Conservation (phyloP, 1,140 invertebrate species). For the Drosophila burlai region DNA sequence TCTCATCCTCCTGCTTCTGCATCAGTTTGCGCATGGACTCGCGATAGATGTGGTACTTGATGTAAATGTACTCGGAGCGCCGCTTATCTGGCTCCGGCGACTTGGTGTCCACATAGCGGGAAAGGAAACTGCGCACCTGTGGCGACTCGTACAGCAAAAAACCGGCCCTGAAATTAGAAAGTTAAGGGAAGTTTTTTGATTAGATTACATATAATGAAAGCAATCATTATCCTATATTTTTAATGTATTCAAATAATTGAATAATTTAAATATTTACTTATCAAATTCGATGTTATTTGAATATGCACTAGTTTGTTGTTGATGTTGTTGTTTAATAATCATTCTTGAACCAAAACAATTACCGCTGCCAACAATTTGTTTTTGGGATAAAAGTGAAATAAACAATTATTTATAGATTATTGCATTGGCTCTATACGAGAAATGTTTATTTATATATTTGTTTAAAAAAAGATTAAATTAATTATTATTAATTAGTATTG, state of each 20-base stretch:
- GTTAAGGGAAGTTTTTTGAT: background rate
- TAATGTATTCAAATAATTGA: background rate
- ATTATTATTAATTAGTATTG: too few species aligned
- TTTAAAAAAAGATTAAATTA: too few species aligned
- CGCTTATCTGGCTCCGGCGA: conserved; percentile 73
- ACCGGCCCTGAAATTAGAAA: conserved; percentile 67
- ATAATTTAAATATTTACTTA: background rate
- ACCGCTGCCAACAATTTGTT: conserved; percentile 9
- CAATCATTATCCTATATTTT: background rate
- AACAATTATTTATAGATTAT: conserved; percentile 17
- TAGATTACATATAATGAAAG: background rate
- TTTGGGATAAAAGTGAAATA: conserved; percentile 17
- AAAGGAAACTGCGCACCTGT: conserved; percentile 63
- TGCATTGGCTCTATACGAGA: background rate
- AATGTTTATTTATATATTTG: conserved; percentile 1
- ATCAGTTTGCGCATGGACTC: conserved; percentile 82
- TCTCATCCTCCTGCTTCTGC: conserved; percentile 79
- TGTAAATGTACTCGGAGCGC: conserved; percentile 83
- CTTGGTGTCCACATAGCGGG: conserved; percentile 71
- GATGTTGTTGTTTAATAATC: conserved; percentile 10
- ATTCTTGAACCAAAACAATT: conserved; percentile 2
- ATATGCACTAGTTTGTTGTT: background rate
- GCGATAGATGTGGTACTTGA: conserved; percentile 84
- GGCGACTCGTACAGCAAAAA: conserved; percentile 74
- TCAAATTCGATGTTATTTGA: background rate